Evolutionary conservation across 2,888 invertebrate species (phyloP), one percentile per base, ranked within the genome.

Genomic region (Spialia ferax): DNA sequence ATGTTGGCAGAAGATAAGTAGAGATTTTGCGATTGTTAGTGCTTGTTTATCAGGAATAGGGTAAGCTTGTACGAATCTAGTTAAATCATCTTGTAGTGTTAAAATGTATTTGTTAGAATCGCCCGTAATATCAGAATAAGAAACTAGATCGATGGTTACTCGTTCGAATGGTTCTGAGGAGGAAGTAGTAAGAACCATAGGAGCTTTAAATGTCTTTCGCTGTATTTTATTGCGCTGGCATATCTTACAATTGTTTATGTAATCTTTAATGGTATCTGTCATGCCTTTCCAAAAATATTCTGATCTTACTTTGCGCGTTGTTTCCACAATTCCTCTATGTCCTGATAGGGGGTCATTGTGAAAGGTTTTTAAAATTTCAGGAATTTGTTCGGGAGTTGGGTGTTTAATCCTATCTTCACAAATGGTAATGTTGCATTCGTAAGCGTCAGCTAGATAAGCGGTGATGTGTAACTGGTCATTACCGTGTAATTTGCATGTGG

Each of bases 221-320:
- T 78, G 79, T 1, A 77, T 78, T 74, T 80, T 79, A 52, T 76
- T 79, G 11, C 74, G 69, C 69, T 81, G 78, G 15, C 79, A 80
- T 11, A 52, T 73, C 2, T 59, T 8, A 66, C 79, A 82, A 6
- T 62, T 62, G 1, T 79, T 73, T 3, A 80, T 55, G 26, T 79
- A 81, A 0, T 67, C 69, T 74, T 80, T 79, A 7, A 79, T 80
- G 15, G 73, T 74, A 0, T 77, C 62, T 0, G 76, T 74, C 79
- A 82, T 81, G 2, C 75, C 75, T 74, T 80, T 77, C 81, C 79
- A 81, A 32, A 74, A 81, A 29, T 71, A 81, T 63, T 79, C 71
- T 0, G 75, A 70, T 1, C 77, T 67, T 13, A 78, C 81, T 76
- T 80, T 82, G 20, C 73, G 38, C 0, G 70, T 76, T 0, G 79